phyloP scores from a whole-genome alignment of 2,113 vertebrate genomes.

The Sminthopsis crassicaudata region DNA sequence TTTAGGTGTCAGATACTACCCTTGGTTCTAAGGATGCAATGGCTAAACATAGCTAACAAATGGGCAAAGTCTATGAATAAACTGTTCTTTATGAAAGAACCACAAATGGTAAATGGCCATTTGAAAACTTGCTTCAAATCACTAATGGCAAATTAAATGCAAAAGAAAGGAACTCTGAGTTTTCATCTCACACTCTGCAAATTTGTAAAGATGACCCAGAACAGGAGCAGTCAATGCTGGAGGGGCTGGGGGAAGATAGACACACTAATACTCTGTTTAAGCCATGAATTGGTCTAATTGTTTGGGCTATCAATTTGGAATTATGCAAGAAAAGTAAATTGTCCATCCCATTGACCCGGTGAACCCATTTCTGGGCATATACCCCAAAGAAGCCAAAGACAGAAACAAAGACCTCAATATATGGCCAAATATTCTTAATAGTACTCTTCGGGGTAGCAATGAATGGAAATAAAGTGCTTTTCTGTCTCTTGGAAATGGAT shows the following conservation, averaged over 20 bases:
- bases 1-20: neutral
- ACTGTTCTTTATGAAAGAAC: neutral
- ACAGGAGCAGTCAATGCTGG: neutral
- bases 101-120: neutral
- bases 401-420: neutral
- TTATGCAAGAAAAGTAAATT: neutral
- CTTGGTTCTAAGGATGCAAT: neutral
- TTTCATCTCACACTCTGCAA: neutral
- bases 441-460: neutral
- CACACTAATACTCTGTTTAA: neutral
- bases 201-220: neutral
- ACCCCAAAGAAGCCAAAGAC: neutral
- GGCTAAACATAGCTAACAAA: neutral
- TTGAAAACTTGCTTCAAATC: neutral
- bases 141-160: neutral
- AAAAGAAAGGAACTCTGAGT: neutral
- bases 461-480: neutral
- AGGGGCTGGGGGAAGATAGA: neutral
- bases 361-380: neutral
- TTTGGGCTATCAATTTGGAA: neutral
- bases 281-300: neutral
- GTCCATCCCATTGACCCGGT: neutral
- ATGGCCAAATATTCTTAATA: neutral
- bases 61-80: neutral
- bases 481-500: neutral